Percentiles rank a stretch among this genome's conserved stretches.
Evolutionary conservation across 2,888 invertebrate species (phyloP).

Genomic region (Ethmia dodecea): DNA sequence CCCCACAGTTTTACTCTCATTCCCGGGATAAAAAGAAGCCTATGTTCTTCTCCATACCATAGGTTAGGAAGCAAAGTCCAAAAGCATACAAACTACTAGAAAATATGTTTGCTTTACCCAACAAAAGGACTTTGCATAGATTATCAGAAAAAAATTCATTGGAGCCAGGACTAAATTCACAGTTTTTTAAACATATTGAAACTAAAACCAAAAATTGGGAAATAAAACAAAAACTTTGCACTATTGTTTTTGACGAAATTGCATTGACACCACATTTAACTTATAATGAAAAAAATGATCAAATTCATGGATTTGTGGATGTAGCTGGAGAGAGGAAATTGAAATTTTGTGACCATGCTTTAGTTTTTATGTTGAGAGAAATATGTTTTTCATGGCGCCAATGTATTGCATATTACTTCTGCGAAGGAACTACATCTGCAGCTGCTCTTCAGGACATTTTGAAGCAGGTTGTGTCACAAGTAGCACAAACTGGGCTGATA

Average conservation of each 20-base stretch:
- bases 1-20: too few species aligned
- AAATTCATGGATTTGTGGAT: constrained; percentile 8
- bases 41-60: too few species aligned
- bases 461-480: constrained; percentile 11
- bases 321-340: constrained; percentile 5
- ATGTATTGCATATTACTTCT: constrained; percentile 21
- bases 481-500: constrained; percentile 16
- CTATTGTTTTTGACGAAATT: constrained; percentile 15
- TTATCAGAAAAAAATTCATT: constrained; percentile 6
- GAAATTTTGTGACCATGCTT: constrained; percentile 11
- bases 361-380: constrained; percentile 12
- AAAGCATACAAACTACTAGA: constrained; percentile 7
- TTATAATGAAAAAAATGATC: constrained; percentile 6
- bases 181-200: constrained; percentile 5
- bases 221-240: constrained; percentile 10
- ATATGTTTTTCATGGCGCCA: constrained; percentile 17
- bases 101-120: constrained; percentile 11
- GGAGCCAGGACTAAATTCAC: not conserved
- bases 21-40: too few species aligned
- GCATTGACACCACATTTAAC: constrained; percentile 10
- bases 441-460: too few species aligned
- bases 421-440: constrained; percentile 21
- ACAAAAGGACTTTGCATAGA: constrained; percentile 9
- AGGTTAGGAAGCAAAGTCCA: constrained; percentile 10
- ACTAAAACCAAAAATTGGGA: constrained; percentile 5